Conservation (phyloP, 1,140 invertebrate species). For the Lordiphosa stackelbergi region DNA sequence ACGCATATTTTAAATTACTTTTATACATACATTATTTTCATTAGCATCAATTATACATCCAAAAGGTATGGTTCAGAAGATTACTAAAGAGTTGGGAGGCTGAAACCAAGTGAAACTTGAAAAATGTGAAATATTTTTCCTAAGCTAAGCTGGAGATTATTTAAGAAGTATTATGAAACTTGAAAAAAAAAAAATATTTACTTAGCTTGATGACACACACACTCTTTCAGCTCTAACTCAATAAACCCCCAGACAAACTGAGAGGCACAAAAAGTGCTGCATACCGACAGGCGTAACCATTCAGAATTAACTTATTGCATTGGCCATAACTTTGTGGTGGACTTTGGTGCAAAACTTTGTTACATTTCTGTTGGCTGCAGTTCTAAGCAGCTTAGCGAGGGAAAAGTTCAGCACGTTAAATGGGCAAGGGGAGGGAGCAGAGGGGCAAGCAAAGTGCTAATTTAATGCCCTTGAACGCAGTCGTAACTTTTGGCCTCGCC, state of each 20-base stretch:
- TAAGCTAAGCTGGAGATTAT: no score
- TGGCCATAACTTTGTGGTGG: slow-evolving; percentile 49
- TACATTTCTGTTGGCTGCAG: slow-evolving; percentile 36
- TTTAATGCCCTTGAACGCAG: slow-evolving; percentile 26
- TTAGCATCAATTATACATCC: no score
- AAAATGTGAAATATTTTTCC: no score
- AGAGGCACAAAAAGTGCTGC: slow-evolving; percentile 32
- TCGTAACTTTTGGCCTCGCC: slow-evolving; percentile 29
- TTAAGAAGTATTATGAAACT: no score
- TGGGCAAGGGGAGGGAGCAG: no score
- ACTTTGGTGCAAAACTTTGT: slow-evolving; percentile 50
- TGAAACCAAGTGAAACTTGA: no score
- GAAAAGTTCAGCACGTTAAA: slow-evolving; percentile 15
- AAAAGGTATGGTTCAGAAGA: no score
- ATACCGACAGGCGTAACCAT: slow-evolving; percentile 32
- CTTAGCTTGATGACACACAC: not conserved
- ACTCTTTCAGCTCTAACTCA: not conserved
- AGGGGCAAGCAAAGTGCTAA: slow-evolving; percentile 34
- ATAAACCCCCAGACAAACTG: slow-evolving; percentile 7
- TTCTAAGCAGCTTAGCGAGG: slow-evolving; percentile 43
- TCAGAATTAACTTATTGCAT: slow-evolving; percentile 50
- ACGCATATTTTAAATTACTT: no score
- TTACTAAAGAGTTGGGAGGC: no score
- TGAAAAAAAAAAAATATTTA: no score
- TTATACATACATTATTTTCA: no score